These are phyloP conservation scores for Epinotia ramella DNA, from an alignment of 2,888 invertebrate species.

Conservation along the genomic window DNA sequence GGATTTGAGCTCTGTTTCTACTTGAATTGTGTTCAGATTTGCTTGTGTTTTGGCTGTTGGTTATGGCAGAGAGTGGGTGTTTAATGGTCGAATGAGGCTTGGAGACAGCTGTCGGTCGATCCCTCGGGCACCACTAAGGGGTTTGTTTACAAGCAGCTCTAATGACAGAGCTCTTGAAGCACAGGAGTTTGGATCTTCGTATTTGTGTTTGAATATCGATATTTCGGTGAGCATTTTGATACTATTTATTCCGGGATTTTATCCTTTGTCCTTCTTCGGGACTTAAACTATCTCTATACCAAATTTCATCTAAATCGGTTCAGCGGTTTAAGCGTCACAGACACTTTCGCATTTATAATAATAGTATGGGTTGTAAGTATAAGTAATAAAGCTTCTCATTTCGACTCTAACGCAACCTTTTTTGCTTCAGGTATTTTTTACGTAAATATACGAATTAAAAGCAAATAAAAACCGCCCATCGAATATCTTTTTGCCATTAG, in stretches of 20 bases:
- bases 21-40: slow-evolving; percentile 52
- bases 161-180: slow-evolving; percentile 69
- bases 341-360: too few species aligned
- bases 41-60: slow-evolving; percentile 48
- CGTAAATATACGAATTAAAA: not conserved
- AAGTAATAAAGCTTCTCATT: too few species aligned
- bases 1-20: slow-evolving; percentile 49
- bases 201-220: not conserved
- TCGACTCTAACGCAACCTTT: not conserved
- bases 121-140: slow-evolving; percentile 74
- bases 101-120: slow-evolving; percentile 81
- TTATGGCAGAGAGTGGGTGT: slow-evolving; percentile 72
- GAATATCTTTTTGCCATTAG: not conserved
- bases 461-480: not conserved
- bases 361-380: too few species aligned
- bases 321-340: too few species aligned
- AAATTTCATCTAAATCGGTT: too few species aligned
- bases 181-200: slow-evolving; percentile 1
- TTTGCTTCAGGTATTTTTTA: not conserved
- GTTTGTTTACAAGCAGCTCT: slow-evolving; percentile 79
- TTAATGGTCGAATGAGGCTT: slow-evolving; percentile 78
- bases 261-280: too few species aligned
- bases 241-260: too few species aligned
- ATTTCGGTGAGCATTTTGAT: not conserved
- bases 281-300: too few species aligned